These are phyloP conservation scores for Clinocottus analis DNA, from an alignment of 2,113 vertebrate species.

Conservation along the genomic window DNA sequence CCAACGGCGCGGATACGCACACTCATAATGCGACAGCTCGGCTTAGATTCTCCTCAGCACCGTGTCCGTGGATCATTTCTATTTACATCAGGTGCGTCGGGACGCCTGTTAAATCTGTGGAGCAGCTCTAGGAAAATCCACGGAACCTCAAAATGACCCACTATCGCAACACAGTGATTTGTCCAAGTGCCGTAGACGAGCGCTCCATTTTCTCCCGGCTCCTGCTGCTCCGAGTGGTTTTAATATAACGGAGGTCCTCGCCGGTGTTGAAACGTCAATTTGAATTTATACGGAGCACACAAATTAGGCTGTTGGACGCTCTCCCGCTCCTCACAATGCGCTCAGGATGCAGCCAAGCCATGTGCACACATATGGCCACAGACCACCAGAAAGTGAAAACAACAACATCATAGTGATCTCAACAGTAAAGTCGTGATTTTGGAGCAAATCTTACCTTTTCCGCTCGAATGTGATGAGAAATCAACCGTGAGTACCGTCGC, in stretches of 20 bases:
- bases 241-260: not conserved
- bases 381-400: conserved; percentile 30
- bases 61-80: conserved; percentile 38
- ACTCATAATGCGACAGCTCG: conserved; percentile 46
- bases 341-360: conserved; percentile 19
- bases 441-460: conserved; percentile 77
- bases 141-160: conserved; percentile 23
- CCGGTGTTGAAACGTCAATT: conserved; percentile 28
- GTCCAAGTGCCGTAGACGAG: conserved; percentile 14
- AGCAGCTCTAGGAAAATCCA: conserved; percentile 30
- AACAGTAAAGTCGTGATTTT: conserved; percentile 15
- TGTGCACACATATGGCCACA: not conserved
- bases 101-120: conserved; percentile 31
- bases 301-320: conserved; percentile 25
- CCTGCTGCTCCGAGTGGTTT: conserved; percentile 4
- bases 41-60: conserved; percentile 27
- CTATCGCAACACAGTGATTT: conserved; percentile 17
- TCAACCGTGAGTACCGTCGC: conserved; percentile 80
- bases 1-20: conserved; percentile 18
- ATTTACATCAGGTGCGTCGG: conserved; percentile 45
- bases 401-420: not conserved
- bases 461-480: conserved; percentile 59
- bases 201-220: conserved; percentile 2
- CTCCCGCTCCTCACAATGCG: conserved; percentile 39
- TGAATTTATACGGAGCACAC: conserved; percentile 33